A percentile compares a stretch with the other conserved stretches of the same genome.
These are phyloP conservation scores for Atta colombica DNA, from an alignment of 1,140 invertebrate genomes.

Conservation along the genomic window DNA sequence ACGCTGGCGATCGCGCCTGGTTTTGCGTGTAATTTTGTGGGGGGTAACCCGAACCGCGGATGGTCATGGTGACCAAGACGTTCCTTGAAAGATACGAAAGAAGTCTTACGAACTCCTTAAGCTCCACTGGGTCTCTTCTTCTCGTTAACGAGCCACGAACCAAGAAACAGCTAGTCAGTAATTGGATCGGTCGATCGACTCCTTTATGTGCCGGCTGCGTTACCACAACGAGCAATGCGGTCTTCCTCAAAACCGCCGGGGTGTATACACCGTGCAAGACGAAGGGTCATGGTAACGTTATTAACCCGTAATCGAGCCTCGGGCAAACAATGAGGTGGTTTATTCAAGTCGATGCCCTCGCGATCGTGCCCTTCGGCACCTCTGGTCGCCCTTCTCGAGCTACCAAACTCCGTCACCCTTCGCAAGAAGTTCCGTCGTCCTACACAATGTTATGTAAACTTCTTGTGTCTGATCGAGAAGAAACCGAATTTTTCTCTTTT, in stretches of 20 bases:
- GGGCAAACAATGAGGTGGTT: conserved; percentile 73
- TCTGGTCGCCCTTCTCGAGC: conserved; percentile 29
- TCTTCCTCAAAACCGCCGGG: conserved; percentile 74
- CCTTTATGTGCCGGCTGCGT: conserved; percentile 69
- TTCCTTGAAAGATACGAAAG: conserved; percentile 47
- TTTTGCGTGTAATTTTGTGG: conserved; percentile 63
- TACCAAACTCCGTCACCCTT: conserved; percentile 69
- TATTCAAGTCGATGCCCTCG: conserved; percentile 27
- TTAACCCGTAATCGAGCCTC: conserved; percentile 77
- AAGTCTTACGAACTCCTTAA: conserved; percentile 75
- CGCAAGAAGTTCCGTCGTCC: conserved; percentile 60
- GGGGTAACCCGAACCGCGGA: conserved; percentile 62
- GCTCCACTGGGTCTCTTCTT: conserved; percentile 29
- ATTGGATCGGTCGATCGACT: conserved; percentile 74
- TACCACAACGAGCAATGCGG: conserved; percentile 60
- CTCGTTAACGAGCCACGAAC: conserved; percentile 73
- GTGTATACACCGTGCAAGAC: conserved; percentile 33
- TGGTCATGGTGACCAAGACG: conserved; percentile 30
- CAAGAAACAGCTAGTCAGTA: conserved; percentile 72
- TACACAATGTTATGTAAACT: conserved; percentile 65
- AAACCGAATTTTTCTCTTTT: neutral
- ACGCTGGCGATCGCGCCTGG: conserved; percentile 21
- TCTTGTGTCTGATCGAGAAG: conserved; percentile 55
- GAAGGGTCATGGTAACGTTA: conserved; percentile 73
- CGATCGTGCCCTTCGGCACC: conserved; percentile 58